phyloP scores from a whole-genome alignment of 2,113 vertebrate genomes.

The Ptilorrhoa leucosticta region DNA sequence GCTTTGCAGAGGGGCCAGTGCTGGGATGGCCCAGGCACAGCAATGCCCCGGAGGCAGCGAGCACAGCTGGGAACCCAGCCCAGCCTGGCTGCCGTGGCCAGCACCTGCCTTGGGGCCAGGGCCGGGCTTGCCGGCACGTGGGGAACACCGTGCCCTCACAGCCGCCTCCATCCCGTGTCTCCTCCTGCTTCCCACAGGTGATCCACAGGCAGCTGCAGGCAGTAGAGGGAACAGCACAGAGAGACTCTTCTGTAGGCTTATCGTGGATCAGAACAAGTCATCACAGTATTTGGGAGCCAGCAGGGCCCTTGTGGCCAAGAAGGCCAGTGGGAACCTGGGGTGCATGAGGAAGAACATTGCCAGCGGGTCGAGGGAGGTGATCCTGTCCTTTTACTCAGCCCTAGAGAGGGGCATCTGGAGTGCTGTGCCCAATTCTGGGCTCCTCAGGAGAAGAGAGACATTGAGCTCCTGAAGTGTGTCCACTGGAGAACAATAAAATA shows the following conservation, averaged over 20 bases:
- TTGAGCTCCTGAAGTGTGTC: neutral
- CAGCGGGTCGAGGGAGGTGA: neutral
- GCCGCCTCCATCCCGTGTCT: rapidly evolving
- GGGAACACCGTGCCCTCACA: rapidly evolving
- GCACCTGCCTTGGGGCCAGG: neutral
- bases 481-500: neutral
- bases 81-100: neutral
- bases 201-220: neutral
- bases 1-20: no score
- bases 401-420: neutral
- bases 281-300: rapidly evolving
- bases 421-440: neutral
- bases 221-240: neutral
- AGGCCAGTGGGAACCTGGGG: neutral
- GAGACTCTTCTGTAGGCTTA: neutral
- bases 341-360: neutral
- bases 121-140: rapidly evolving
- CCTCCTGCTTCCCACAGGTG: neutral
- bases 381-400: neutral
- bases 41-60: neutral
- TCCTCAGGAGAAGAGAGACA: neutral
- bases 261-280: neutral
- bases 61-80: neutral
- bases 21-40: neutral
- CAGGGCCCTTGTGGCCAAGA: no score